Conservation (phyloP, 2,113 vertebrate genomes). For the Rhipidura dahli region DNA sequence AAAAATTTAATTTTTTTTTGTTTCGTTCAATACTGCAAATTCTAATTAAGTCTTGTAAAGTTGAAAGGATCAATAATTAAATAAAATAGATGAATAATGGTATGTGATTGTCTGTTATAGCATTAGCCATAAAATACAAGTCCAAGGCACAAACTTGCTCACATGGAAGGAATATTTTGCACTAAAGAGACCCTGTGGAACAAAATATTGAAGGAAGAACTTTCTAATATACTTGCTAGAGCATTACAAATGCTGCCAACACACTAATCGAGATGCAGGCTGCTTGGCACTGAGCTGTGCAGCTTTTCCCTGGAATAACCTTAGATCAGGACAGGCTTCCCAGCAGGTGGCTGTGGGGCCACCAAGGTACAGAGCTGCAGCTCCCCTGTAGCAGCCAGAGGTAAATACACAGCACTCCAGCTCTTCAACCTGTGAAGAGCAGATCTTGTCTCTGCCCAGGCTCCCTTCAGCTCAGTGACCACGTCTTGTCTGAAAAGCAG, state of each 20-base stretch:
- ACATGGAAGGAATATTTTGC: neutral
- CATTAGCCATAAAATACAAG: neutral
- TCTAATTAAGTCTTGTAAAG: slow-evolving; percentile 62
- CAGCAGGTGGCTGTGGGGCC: neutral
- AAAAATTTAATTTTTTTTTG: slow-evolving; percentile 43
- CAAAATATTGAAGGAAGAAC: neutral
- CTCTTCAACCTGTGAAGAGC: too few relatives aligned
- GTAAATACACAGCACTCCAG: neutral
- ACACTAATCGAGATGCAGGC: accelerated
- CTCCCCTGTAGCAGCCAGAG: neutral
- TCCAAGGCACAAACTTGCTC: neutral
- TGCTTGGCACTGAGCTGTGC: neutral
- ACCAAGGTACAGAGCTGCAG: neutral
- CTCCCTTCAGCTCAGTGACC: neutral
- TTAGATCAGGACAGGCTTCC: neutral
- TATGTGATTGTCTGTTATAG: neutral
- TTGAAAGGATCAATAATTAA: slow-evolving; percentile 64
- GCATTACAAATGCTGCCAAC: neutral
- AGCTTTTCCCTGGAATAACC: neutral
- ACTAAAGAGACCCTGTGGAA: neutral
- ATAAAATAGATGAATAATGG: slow-evolving; percentile 33
- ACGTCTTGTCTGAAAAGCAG: neutral
- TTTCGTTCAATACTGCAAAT: slow-evolving; percentile 47
- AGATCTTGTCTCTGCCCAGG: neutral
- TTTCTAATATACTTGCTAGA: neutral